Conservation (phyloP, 2,113 vertebrate species). For the Psittacara wagleri region DNA sequence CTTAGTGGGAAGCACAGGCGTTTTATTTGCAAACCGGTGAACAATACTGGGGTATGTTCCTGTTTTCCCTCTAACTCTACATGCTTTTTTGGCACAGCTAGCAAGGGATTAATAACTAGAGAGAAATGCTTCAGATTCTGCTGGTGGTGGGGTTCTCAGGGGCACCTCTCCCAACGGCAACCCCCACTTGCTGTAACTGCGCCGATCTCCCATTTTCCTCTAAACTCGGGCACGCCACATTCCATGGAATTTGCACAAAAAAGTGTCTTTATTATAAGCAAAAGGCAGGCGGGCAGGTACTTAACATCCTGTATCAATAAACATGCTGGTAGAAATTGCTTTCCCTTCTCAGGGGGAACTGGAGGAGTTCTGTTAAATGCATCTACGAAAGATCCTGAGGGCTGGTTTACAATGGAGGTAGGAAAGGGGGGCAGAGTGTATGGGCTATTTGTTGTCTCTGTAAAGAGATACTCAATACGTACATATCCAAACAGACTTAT, state of each 20-base stretch:
- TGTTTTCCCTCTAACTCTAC: not conserved
- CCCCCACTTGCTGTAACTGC: slow-evolving; percentile 5
- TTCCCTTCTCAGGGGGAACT: not conserved
- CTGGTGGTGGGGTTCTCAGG: not conserved
- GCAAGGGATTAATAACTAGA: not conserved
- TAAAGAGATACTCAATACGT: fast-evolving
- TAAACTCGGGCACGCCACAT: not conserved
- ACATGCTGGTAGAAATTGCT: not conserved
- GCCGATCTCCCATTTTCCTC: not conserved
- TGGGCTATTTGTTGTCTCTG: not conserved
- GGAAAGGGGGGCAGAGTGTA: not conserved
- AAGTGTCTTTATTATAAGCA: slow-evolving; percentile 23
- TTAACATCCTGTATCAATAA: slow-evolving; percentile 54
- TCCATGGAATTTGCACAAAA: slow-evolving; percentile 28
- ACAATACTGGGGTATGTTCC: not conserved
- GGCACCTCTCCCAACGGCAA: slow-evolving; percentile 12
- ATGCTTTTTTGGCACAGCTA: not conserved
- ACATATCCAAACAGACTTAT: not conserved
- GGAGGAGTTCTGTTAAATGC: not conserved
- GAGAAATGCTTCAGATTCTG: not conserved
- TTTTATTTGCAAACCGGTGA: not conserved
- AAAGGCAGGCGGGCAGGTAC: slow-evolving; percentile 26
- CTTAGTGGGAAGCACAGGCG: not conserved
- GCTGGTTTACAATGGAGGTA: not conserved
- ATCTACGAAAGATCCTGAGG: not conserved